Conservation (phyloP, 92 coral and sea anemone genomes). For the Porites cylindrica region DNA sequence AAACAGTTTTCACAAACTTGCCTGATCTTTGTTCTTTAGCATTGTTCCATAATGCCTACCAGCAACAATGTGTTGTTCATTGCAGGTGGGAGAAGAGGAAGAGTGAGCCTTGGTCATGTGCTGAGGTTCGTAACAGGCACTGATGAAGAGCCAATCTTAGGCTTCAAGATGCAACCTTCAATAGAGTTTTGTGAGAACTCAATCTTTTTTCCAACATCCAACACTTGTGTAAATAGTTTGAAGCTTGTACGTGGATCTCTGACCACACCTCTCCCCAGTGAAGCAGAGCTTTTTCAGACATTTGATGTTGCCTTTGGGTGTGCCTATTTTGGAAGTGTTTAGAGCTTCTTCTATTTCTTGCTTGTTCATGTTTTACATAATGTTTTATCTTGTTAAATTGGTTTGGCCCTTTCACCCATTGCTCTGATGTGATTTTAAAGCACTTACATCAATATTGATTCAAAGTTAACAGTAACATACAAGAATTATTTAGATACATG, state of each 20-base stretch:
- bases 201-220: conserved; percentile 26
- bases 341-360: background rate
- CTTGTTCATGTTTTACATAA: background rate
- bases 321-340: conserved; percentile 20
- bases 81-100: conserved; percentile 50
- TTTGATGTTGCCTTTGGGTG: conserved; percentile 41
- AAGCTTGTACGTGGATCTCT: conserved; percentile 34
- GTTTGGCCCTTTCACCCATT: background rate
- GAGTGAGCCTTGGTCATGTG: conserved; percentile 66
- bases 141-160: conserved; percentile 62
- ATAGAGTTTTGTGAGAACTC: conserved; percentile 44
- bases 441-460: no score
- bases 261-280: conserved; percentile 23
- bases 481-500: no score
- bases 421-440: no score
- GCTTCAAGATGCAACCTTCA: conserved; percentile 42
- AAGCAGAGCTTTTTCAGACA: conserved; percentile 15
- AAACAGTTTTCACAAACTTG: no score
- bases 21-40: no score
- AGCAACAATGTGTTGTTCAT: no score
- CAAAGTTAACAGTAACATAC: no score
- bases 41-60: no score
- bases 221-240: conserved; percentile 27
- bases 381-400: background rate
- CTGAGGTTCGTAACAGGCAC: conserved; percentile 65